phyloP scores from a whole-genome alignment of 1,140 invertebrate genomes.

The Centruroides vittatus region DNA sequence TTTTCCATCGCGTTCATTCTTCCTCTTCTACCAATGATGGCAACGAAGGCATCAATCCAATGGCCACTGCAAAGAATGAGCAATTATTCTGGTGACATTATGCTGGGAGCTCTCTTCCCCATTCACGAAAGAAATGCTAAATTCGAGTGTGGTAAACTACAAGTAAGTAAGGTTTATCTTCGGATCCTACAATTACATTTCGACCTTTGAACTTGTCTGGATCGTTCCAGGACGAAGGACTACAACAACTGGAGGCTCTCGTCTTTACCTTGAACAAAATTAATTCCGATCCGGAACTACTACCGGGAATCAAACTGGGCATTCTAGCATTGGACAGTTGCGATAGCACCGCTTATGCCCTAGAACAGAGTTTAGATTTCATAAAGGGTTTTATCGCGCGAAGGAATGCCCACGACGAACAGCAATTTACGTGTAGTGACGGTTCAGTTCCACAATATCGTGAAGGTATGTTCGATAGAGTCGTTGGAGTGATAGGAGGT shows the following conservation, averaged over 20 bases:
- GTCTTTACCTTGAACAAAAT: constrained; percentile 38
- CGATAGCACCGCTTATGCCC: constrained; percentile 34
- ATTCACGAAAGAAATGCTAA: constrained; percentile 32
- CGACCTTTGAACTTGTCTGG: not conserved
- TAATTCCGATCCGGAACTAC: constrained; percentile 32
- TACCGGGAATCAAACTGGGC: constrained; percentile 38
- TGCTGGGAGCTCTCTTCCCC: constrained; percentile 39
- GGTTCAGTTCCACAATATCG: constrained; percentile 31
- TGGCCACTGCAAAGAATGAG: constrained; percentile 19
- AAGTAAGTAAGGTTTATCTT: constrained; percentile 23
- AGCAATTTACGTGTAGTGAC: constrained; percentile 34
- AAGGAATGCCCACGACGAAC: constrained; percentile 29
- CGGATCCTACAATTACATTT: too few relatives aligned
- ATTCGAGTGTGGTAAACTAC: constrained; percentile 33
- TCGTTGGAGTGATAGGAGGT: constrained; percentile 39
- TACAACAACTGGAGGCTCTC: constrained; percentile 41
- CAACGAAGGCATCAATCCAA: not conserved
- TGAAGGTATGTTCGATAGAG: constrained; percentile 32
- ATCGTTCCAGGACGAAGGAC: constrained; percentile 30
- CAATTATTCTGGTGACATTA: constrained; percentile 36
- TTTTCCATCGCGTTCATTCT: too few relatives aligned
- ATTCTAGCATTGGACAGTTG: constrained; percentile 39
- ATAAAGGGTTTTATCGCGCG: constrained; percentile 41
- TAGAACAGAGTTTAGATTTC: constrained; percentile 39
- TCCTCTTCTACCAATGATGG: too few relatives aligned